Percentiles rank a stretch among this genome's conserved stretches.
phyloP scores from a whole-genome alignment of 1,140 invertebrate species.

The Gryllus bimaculatus region DNA sequence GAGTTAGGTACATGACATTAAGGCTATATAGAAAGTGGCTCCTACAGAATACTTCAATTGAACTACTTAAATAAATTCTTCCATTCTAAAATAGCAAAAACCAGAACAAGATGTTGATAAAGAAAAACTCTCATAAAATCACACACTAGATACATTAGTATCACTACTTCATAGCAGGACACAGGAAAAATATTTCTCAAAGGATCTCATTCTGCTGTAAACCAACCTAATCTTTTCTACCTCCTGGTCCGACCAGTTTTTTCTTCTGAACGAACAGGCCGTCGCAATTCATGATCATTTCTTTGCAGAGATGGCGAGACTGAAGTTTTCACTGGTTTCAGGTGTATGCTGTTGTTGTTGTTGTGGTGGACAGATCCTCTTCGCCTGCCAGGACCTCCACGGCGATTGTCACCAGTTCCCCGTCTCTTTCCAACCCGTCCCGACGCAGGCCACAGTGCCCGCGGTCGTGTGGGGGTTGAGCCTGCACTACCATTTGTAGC shows the following conservation, averaged over 20 bases:
- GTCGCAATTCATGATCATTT: background rate
- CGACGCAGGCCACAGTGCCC: background rate
- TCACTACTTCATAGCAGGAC: background rate
- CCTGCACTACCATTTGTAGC: background rate
- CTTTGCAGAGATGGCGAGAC: no score
- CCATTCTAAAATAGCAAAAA: background rate
- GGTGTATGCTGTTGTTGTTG: no score
- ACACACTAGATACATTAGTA: background rate
- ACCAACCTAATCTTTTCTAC: background rate
- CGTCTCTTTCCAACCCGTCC: background rate
- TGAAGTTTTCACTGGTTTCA: no score
- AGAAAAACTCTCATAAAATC: background rate
- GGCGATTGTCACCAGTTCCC: background rate
- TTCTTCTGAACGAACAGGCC: background rate
- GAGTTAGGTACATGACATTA: conserved; percentile 4
- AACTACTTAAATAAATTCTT: background rate
- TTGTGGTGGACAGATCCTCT: background rate
- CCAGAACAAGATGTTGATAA: background rate
- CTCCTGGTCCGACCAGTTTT: background rate
- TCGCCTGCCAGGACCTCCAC: background rate
- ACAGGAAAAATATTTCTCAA: background rate
- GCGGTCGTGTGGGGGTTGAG: no score
- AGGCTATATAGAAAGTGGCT: conserved; percentile 4
- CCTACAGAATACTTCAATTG: background rate
- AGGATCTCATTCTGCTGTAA: background rate